Evolutionary conservation across 2,888 invertebrate genomes (phyloP), one percentile per base, ranked within the genome.

Genomic region (Epinotia demarniana): DNA sequence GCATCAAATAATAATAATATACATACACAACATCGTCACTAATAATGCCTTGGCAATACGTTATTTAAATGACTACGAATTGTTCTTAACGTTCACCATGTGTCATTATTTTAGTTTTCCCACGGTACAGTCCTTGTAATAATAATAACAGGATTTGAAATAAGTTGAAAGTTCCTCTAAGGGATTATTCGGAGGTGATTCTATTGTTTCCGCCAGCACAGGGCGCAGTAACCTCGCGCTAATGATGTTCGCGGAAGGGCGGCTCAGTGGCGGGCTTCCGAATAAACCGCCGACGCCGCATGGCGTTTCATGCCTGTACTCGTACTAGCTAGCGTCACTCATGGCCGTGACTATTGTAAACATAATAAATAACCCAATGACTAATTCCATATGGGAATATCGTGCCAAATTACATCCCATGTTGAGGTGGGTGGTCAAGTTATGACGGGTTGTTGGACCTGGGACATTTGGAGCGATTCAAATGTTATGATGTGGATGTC

Each of bases 211-310:
- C 43, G 13, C 46, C 11, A 13, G n/a, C 16, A 61, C 33, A 9
- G 0, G 6, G n/a, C 16, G 33, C 55, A 67, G 49, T 19, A 60
- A 67, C 33, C 19, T 27, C 39, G 66, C 66, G 61, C 49, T 72
- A 71, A 72, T 71, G 61, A 71, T 46, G 67, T 75, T 75, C 75
- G 61, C 43, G 72, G 75, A 75, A 75, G 66, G 64, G 55, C n/a
- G 53, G 53, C 61, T 18, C 63, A 1, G 23, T 18, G 33, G 27
- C n/a, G 18, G 39, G 33, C 43, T 39, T 23, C n/a, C 33, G n/a
- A 66, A 66, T 16, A n/a, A 43, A 19, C 43, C 43, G 39, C 13
- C n/a, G 18, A 8, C 11, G 3, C 13, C 6, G 57, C 67, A 19
- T 70, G 62, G 62, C 33, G 16, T 23, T 61, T 49, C 62, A 12